Base-by-base conservation (phyloP, 2,888 invertebrate species). In the Cataglyphis cursor region DNA sequence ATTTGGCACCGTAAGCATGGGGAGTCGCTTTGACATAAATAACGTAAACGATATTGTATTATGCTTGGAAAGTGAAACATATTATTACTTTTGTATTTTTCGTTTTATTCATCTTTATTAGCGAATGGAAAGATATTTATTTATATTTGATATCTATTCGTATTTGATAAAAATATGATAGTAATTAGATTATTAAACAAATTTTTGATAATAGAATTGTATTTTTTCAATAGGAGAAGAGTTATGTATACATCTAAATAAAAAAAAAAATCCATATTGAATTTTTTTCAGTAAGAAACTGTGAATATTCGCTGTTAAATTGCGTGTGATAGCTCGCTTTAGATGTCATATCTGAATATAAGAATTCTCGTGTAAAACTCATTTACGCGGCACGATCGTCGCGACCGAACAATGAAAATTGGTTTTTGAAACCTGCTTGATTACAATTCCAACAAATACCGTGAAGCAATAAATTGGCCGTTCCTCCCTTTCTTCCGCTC, bases 391-490 rank as follows among this genome's bases (percentile, higher is more conserved):
- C n/a, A 41, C 8, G 44, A 59, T 72, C 15, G 15, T 72, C 31
- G 41, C 15, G 21, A 21, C 12, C 12, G 59, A 35, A 61, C 78
- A 72, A 59, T 59, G 44, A 35, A 59, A 72, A 82, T 51, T 8
- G 38, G n/a, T 73, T 31, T 59, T 66, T 68, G 64, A 24, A 24
- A 24, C 35, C 62, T 48, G 68, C 64, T n/a, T 9, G 65, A 35
- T 74, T 62, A 51, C 48, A 59, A 28, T 54, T n/a, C 28, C 70
- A 59, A 73, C 72, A 65, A 76, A 84, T 78, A 85, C 83, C 65
- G 84, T 72, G 78, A 72, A 74, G 76, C 90, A 81, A 84, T 89
- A 89, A 90, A 90, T 89, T 90, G 86, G 48, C 84, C 74, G 72
- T 41, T 41, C 48, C 35, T 31, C 38, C 59, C 65, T 65, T 31